Conservation (phyloP, 2,113 vertebrate genomes). For the Psilopsiagon aymara region DNA sequence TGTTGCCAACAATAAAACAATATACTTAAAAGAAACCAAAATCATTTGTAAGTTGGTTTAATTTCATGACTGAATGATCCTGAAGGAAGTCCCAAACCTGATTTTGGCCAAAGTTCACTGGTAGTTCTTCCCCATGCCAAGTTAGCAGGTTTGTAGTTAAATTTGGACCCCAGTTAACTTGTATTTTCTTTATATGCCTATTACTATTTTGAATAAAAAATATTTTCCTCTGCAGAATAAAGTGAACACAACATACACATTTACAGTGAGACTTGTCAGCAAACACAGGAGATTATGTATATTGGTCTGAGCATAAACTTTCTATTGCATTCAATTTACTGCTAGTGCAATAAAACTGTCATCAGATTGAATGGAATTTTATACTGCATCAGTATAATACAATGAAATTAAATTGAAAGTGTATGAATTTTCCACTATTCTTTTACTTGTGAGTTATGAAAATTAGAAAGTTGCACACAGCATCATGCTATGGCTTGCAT, state of each 20-base stretch:
- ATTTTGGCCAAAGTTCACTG: background rate
- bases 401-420: background rate
- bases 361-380: background rate
- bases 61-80: background rate
- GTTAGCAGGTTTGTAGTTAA: background rate
- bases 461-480: background rate
- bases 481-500: background rate
- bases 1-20: background rate
- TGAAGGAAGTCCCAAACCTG: background rate
- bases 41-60: background rate
- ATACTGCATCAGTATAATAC: background rate
- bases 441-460: background rate
- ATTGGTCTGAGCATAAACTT: constrained; percentile 15
- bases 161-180: background rate
- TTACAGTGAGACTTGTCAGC: background rate
- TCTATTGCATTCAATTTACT: background rate
- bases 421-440: background rate
- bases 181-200: background rate
- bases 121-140: background rate
- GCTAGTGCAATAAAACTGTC: background rate
- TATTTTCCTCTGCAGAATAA: background rate
- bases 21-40: background rate
- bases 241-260: background rate
- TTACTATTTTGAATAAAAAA: background rate
- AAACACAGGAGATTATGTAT: background rate